Evolutionary conservation across 2,888 invertebrate genomes (phyloP).

Genomic region (Suillia variegata): DNA sequence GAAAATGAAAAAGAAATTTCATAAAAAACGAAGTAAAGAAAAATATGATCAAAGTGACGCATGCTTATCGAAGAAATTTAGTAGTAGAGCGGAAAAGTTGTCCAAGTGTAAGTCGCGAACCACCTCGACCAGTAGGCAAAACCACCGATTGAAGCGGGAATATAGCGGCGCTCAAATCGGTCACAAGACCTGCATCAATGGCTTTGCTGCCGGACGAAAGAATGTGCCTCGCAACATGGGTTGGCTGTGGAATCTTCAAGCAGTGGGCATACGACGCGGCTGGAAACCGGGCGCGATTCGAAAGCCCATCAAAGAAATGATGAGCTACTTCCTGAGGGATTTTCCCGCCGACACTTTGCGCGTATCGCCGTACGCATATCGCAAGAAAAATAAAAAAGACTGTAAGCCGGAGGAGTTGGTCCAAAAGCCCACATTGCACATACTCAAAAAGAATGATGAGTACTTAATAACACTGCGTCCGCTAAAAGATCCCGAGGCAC

Average conservation of each 20-base stretch:
- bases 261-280: slow-evolving; percentile 40
- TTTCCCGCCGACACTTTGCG: slow-evolving; percentile 53
- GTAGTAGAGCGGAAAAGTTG: too few species aligned
- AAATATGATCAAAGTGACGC: too few species aligned
- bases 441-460: slow-evolving; percentile 70
- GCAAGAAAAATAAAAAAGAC: slow-evolving; percentile 49
- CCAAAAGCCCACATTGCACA: slow-evolving; percentile 67
- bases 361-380: slow-evolving; percentile 47
- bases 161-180: too few species aligned
- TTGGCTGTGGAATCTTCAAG: slow-evolving; percentile 68
- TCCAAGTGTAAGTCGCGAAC: too few species aligned
- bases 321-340: slow-evolving; percentile 56
- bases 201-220: slow-evolving; percentile 63
- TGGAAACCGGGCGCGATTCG: slow-evolving; percentile 59
- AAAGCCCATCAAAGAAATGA: slow-evolving; percentile 53
- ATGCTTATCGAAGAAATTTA: too few species aligned
- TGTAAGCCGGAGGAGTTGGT: slow-evolving; percentile 50
- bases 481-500: slow-evolving; percentile 66
- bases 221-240: slow-evolving; percentile 71
- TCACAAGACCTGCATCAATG: slow-evolving; percentile 65
- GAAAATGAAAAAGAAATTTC: too few species aligned
- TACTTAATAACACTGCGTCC: slow-evolving; percentile 73
- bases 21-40: too few species aligned
- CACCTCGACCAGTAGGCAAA: too few species aligned
- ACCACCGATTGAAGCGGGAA: too few species aligned